A percentile compares a stretch with the other conserved stretches of the same genome.
phyloP scores from a whole-genome alignment of 2,888 invertebrate species.

The Acrocera orbiculus region DNA sequence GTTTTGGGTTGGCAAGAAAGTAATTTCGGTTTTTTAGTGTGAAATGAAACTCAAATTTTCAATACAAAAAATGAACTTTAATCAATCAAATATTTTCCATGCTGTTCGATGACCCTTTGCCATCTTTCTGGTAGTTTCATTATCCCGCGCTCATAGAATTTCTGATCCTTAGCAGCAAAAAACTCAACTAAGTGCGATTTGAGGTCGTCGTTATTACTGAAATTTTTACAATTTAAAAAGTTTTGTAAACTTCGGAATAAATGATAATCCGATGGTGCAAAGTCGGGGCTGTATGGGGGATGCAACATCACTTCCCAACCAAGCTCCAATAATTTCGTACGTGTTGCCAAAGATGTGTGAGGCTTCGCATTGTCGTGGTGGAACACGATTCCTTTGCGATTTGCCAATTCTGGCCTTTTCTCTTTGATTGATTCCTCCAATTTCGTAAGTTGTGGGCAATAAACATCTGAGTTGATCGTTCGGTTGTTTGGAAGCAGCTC shows the following conservation, averaged over 20 bases:
- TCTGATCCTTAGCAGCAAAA: no score
- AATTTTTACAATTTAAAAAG: neutral
- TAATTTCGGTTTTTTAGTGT: no score
- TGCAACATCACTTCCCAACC: slow-evolving; percentile 10
- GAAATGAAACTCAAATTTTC: no score
- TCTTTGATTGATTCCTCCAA: no score
- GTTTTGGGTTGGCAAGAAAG: no score
- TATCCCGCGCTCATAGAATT: no score
- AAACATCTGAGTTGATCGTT: slow-evolving; percentile 12
- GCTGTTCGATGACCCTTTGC: no score
- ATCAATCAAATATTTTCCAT: no score
- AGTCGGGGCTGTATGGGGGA: neutral
- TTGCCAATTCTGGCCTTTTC: no score
- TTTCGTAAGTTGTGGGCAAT: slow-evolving; percentile 13
- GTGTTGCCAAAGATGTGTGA: slow-evolving; percentile 11
- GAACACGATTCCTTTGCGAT: slow-evolving; percentile 3
- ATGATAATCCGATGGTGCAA: neutral
- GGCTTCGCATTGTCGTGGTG: slow-evolving; percentile 3
- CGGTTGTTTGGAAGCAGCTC: slow-evolving; percentile 9
- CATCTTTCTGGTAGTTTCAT: no score
- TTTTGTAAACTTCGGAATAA: neutral
- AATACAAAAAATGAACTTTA: no score
- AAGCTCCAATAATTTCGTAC: slow-evolving; percentile 13
- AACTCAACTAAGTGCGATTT: neutral
- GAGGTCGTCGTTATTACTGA: neutral